Base-by-base conservation (phyloP, 2,113 vertebrate species). In the Hemibagrus wyckioides region DNA sequence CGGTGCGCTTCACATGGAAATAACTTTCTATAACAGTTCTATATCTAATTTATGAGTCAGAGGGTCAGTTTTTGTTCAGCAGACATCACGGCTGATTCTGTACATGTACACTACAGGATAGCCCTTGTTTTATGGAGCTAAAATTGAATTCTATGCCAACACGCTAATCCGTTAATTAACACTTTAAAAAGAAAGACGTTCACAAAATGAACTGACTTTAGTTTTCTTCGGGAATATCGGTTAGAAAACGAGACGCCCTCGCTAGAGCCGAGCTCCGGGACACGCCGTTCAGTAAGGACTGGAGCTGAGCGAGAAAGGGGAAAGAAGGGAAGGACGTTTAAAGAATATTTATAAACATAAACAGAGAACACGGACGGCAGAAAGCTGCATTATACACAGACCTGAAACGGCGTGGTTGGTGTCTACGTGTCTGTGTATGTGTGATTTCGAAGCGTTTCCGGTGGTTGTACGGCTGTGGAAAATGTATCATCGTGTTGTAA, bases 311-410 rank as follows among this genome's bases (percentile, higher is more conserved):
- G 30, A 44, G 85, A 79, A 30, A 6, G 36, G 54, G 59, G 39
- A 19, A 28, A 61, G 77, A 23, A 33, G 56, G 61, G 56, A 63
- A n/a, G 6, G 63, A 28, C 1, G 3, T 25, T 81, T 15, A 54
- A 21, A 83, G 88, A 91, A 79, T 79, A 79, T 52, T 39, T 25
- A 84, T n/a, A n/a, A n/a, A n/a, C 33, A 54, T n/a, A 44, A 50
- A 82, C 63, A 75, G 57, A 82, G 61, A 52, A 85, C 79, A 85
- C 82, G 39, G 52, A 52, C 9, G 84, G 57, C 44, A 6, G 81
- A 80, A 33, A 50, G 44, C 59, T 76, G 36, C 57, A 56, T 44
- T 76, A 77, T n/a, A 82, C 28, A 67, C 71, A 85, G 65, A 85
- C 65, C 39, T 79, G 63, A 82, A 83, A 86, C 33, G 15, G 11